phyloP scores from a whole-genome alignment of 2,113 vertebrate genomes.

The Colinus virginianus region DNA sequence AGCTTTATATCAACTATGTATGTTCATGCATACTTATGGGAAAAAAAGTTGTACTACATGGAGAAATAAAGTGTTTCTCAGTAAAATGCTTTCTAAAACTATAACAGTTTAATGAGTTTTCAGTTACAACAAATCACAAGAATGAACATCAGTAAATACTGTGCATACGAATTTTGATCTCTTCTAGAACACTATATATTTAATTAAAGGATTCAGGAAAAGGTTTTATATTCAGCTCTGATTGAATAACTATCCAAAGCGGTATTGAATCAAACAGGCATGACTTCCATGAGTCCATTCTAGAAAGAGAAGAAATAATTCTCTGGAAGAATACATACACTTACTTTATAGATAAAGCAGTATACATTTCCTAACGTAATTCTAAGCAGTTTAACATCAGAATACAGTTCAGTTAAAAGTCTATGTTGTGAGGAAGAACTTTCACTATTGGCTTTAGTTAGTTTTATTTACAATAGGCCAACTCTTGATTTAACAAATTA shows the following conservation, averaged over 20 bases:
- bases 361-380: background rate
- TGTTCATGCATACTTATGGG: background rate
- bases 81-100: background rate
- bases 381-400: background rate
- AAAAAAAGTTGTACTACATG: background rate
- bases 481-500: background rate
- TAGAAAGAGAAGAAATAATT: background rate
- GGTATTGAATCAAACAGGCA: background rate
- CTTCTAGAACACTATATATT: background rate
- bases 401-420: background rate
- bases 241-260: background rate
- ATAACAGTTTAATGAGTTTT: background rate
- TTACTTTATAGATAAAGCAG: background rate
- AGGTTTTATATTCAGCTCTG: background rate
- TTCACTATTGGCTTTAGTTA: background rate
- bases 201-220: background rate
- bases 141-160: background rate
- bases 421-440: background rate
- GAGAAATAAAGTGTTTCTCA: background rate
- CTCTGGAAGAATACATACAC: background rate
- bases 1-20: slow-evolving; percentile 4
- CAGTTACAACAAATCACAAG: slow-evolving; percentile 9
- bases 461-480: background rate
- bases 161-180: background rate
- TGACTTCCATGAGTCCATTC: background rate